phyloP scores from a whole-genome alignment of 2,797 vertebrate species.

The Eulemur mongoz region DNA sequence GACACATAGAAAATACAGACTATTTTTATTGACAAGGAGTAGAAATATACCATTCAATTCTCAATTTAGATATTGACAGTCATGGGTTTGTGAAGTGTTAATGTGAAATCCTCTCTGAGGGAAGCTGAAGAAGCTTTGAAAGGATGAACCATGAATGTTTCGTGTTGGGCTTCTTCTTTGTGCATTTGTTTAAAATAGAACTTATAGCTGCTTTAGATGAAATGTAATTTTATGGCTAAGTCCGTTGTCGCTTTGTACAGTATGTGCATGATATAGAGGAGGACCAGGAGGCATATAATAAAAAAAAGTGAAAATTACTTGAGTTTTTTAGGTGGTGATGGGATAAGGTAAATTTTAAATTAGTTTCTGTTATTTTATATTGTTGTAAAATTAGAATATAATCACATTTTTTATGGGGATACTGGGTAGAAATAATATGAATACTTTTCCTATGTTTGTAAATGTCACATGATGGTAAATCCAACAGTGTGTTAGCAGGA shows the following conservation, averaged over 20 bases:
- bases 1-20: not conserved
- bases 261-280: not conserved
- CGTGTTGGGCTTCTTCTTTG: not conserved
- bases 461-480: not conserved
- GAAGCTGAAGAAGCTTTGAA: not conserved
- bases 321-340: not conserved
- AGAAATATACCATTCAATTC: not conserved
- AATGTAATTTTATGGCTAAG: not conserved
- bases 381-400: conserved; percentile 2
- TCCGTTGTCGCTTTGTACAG: not conserved
- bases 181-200: conserved; percentile 26
- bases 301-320: conserved; percentile 11
- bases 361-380: conserved; percentile 16
- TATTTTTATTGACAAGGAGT: conserved; percentile 12
- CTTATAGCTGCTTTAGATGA: not conserved
- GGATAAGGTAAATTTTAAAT: conserved; percentile 35
- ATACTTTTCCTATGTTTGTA: not conserved
- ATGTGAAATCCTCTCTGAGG: not conserved
- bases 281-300: not conserved
- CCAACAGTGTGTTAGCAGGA: not conserved
- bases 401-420: not conserved
- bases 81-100: not conserved
- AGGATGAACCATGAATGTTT: not conserved
- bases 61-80: not conserved
- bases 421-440: not conserved